These are phyloP conservation scores for Oryzias celebensis DNA, from an alignment of 2,113 vertebrate genomes.

Conservation along the genomic window DNA sequence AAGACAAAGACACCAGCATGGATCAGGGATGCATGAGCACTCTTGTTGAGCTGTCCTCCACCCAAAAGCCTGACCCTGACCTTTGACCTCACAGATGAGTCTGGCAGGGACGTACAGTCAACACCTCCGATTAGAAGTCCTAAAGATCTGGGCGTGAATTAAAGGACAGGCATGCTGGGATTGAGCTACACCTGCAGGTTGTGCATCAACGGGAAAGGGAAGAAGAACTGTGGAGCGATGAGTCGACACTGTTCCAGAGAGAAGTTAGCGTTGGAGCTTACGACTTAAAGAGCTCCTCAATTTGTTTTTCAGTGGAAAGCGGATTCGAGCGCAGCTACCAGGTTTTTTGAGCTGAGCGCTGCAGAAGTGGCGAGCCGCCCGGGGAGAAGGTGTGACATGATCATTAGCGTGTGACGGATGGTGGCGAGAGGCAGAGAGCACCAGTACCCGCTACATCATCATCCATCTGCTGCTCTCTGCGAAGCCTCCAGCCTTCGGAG, in stretches of 20 bases:
- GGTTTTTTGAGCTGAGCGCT: constrained; percentile 69
- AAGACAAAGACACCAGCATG: not conserved
- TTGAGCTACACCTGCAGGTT: constrained; percentile 1
- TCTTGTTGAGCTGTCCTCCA: constrained; percentile 26
- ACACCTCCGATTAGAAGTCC: not conserved
- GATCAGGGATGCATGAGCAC: constrained; percentile 5
- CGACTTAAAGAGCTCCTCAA: too few relatives aligned
- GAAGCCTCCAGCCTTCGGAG: constrained; percentile 60
- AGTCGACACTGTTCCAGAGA: too few relatives aligned
- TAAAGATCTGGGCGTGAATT: constrained; percentile 3
- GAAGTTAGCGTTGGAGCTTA: constrained; percentile 22
- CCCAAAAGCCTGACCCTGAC: constrained; percentile 38
- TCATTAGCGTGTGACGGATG: constrained; percentile 78
- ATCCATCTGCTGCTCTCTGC: constrained; percentile 72
- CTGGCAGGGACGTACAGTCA: not conserved
- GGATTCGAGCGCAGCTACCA: constrained; percentile 58
- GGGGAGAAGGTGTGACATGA: constrained; percentile 76
- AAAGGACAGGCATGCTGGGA: constrained; percentile 1
- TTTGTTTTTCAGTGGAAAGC: constrained; percentile 3
- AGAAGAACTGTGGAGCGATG: constrained; percentile 49
- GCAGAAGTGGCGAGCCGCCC: constrained; percentile 65
- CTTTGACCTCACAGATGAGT: constrained; percentile 19
- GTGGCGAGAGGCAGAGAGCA: constrained; percentile 67
- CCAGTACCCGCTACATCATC: constrained; percentile 69
- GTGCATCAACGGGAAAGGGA: constrained; percentile 17